Percentiles rank a stretch among this genome's conserved stretches.
phyloP scores from a whole-genome alignment of 1,140 invertebrate genomes.

The Portunus trituberculatus region DNA sequence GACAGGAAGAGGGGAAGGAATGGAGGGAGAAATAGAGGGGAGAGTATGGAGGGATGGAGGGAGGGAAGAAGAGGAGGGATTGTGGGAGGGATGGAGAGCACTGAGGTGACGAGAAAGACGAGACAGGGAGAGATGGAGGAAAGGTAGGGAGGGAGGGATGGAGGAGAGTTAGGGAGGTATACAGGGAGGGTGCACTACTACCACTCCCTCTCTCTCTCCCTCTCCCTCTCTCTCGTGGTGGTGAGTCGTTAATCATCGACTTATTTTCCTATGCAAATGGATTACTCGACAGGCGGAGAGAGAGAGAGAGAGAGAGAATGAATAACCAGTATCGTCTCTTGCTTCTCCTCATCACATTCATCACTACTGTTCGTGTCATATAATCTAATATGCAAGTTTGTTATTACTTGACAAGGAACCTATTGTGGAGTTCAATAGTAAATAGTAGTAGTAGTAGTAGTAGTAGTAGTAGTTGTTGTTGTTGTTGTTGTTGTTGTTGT shows the following conservation, averaged over 20 bases:
- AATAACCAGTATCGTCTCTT: too few species aligned
- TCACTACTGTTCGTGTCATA: too few species aligned
- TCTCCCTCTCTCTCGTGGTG: background rate
- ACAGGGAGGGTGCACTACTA: background rate
- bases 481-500: background rate
- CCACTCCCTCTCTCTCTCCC: background rate
- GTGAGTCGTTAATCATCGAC: background rate
- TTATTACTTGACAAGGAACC: too few species aligned
- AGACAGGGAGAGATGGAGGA: background rate
- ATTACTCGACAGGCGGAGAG: slow-evolving; percentile 18
- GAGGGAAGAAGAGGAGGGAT: background rate
- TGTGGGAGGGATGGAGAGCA: background rate
- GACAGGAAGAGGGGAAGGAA: background rate
- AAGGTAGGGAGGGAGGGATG: background rate
- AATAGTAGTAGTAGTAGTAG: too few species aligned
- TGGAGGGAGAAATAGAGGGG: too few species aligned
- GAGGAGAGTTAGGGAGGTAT: background rate
- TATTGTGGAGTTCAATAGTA: too few species aligned
- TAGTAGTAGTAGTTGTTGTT: background rate
- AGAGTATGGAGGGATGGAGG: background rate
- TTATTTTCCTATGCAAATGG: slow-evolving; percentile 23
- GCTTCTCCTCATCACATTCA: too few species aligned
- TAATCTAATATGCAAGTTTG: too few species aligned
- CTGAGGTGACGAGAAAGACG: background rate
- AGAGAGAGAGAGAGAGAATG: slow-evolving; percentile 1